These are phyloP conservation scores for Eupithecia subfuscata DNA, from an alignment of 2,888 invertebrate species.

Conservation along the genomic window DNA sequence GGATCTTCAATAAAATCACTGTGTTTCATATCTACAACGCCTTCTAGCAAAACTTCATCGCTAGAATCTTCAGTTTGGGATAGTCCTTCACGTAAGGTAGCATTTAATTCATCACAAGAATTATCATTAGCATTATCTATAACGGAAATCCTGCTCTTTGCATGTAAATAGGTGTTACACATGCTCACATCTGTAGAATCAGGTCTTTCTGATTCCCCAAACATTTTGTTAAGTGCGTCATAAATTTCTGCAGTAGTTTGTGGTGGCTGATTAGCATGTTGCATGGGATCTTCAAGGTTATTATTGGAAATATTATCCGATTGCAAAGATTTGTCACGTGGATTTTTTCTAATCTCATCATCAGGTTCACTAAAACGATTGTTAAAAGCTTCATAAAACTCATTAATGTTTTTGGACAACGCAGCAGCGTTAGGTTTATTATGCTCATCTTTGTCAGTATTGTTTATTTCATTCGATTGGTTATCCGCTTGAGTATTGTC, in stretches of 20 bases:
- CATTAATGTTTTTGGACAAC: conserved; percentile 9
- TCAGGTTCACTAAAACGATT: conserved; percentile 17
- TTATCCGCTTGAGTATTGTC: neutral
- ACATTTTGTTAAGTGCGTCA: conserved; percentile 23
- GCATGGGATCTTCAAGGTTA: neutral
- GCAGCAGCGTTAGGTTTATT: neutral
- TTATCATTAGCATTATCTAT: neutral
- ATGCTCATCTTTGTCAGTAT: neutral
- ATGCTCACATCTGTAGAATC: neutral
- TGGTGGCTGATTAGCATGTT: neutral
- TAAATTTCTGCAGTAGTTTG: conserved; percentile 24
- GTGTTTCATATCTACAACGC: conserved; percentile 29
- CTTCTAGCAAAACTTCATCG: conserved; percentile 22
- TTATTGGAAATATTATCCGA: neutral
- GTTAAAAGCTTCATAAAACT: conserved; percentile 18
- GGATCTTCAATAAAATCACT: conserved; percentile 30
- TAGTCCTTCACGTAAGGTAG: conserved; percentile 19
- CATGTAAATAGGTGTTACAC: neutral
- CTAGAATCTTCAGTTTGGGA: conserved; percentile 22
- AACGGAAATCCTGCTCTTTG: neutral
- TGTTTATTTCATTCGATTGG: neutral
- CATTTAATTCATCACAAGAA: conserved; percentile 14
- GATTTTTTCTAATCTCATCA: neutral
- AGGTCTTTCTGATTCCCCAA: conserved; percentile 19
- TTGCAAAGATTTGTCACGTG: neutral